Evolutionary conservation across 1,140 invertebrate genomes (phyloP).

Genomic region (Brachionus plicatilis): DNA sequence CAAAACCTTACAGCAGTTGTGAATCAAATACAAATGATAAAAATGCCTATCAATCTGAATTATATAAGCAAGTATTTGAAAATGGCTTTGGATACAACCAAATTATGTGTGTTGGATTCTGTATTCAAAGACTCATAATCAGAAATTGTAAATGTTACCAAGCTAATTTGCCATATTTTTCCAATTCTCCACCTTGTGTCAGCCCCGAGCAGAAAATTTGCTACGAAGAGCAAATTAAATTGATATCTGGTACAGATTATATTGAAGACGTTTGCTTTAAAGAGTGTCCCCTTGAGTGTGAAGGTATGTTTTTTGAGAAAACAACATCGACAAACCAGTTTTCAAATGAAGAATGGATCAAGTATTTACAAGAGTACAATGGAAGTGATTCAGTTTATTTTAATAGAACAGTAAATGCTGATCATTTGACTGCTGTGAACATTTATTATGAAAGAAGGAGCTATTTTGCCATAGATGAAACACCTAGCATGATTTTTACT

Average conservation of each 20-base stretch:
- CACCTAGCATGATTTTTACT: neutral
- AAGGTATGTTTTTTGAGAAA: neutral
- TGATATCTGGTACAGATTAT: neutral
- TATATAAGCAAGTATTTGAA: neutral
- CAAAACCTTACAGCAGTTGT: slow-evolving; percentile 16
- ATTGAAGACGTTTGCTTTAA: neutral
- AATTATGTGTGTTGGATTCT: neutral
- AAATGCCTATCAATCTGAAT: neutral
- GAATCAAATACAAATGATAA: neutral
- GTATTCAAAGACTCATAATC: neutral
- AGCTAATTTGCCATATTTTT: neutral
- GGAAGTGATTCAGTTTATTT: neutral
- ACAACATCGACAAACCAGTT: neutral
- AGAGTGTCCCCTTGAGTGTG: neutral
- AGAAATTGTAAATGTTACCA: neutral
- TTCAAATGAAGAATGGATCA: neutral
- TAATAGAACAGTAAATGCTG: neutral
- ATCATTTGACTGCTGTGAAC: neutral
- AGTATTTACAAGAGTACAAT: neutral
- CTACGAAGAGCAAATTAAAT: neutral
- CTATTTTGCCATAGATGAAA: neutral
- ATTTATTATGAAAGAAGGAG: neutral
- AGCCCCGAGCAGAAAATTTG: neutral
- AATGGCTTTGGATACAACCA: neutral
- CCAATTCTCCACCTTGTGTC: neutral